Evolutionary conservation across 2,113 vertebrate genomes (phyloP), one percentile per base, ranked within the genome.

Genomic region (Lagopus muta): DNA sequence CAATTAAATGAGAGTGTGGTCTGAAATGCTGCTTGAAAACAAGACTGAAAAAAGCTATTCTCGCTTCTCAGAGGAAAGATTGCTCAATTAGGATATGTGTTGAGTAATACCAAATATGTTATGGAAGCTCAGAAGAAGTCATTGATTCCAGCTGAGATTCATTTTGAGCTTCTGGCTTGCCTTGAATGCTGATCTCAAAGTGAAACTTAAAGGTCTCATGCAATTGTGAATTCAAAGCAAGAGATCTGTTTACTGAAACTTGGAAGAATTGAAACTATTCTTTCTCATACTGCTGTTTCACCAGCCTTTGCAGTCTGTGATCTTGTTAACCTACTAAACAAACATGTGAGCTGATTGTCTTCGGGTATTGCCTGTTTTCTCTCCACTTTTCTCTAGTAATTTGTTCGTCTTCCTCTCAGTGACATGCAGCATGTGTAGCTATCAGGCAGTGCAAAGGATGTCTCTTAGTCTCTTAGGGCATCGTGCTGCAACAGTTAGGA

Each of bases 141-240:
- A 62, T 43, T 82, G 58, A 76, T 82, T 92, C 67, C 77, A 87
- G 83, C 30, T 87, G 71, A 92, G 67, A 58, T 62, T 87, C 38
- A 54, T 76, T 87, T 55, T 58, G 66, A 76, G 48, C 11, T 82
- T 93, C 67, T 73, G 50, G 36, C 66, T 89, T 84, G 18, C 27
- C 82, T 62, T 70, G 81, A 87, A 61, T 66, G 14, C 43, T 81
- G 77, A 54, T 84, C 32, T 82, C 81, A 40, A 84, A 90, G 91
- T 55, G 86, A 90, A 96, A 89, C 71, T 87, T 60, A 21, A 50
- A 90, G n/a, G 40, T 38, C 50, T 95, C 48, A 32, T 66, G 22
- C 43, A n/a, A 70, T 2, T 65, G 58, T 76, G 81, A 90, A 88
- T 60, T 80, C 34, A 88, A 95, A 88, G 10, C 16, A 69, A 48